Conservation (phyloP, 2,888 invertebrate species). For the Meandrusa payeni region DNA sequence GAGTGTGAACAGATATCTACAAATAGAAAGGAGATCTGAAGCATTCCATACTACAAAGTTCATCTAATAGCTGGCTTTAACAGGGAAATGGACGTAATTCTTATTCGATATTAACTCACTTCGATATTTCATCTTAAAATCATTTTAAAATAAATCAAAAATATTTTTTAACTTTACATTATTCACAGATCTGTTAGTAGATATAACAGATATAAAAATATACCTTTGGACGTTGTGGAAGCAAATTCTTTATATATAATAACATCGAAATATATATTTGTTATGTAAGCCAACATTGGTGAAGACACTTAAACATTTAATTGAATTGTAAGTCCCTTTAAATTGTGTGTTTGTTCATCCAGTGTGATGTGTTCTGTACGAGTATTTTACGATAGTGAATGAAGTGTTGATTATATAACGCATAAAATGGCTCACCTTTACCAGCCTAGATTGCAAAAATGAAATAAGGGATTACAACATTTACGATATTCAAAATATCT, state of each 20-base stretch:
- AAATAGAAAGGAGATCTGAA: constrained; percentile 76
- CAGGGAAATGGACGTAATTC: constrained; percentile 78
- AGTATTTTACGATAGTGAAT: constrained; percentile 55
- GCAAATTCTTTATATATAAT: constrained; percentile 8
- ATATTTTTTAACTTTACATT: constrained; percentile 32
- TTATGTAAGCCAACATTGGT: constrained; percentile 14
- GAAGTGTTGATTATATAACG: constrained; percentile 50
- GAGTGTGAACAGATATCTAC: constrained; percentile 70
- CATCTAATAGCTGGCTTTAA: constrained; percentile 78
- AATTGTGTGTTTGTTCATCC: constrained; percentile 49
- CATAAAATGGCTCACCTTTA: constrained; percentile 81
- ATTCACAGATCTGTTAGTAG: constrained; percentile 8
- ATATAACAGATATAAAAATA: neutral
- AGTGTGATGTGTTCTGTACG: constrained; percentile 55
- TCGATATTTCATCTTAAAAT: constrained; percentile 1
- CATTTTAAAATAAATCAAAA: constrained; percentile 40
- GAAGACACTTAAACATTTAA: constrained; percentile 30
- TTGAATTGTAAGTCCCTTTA: constrained; percentile 43
- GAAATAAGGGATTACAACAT: neutral
- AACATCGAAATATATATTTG: constrained; percentile 5
- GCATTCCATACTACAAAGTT: constrained; percentile 78
- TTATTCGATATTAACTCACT: constrained; percentile 32
- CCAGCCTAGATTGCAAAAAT: constrained; percentile 45
- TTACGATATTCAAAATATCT: constrained; percentile 23
- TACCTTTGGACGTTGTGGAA: constrained; percentile 36